Percentiles rank a stretch among this genome's conserved stretches.
Conservation (phyloP, 2,888 invertebrate species). For the Bombylius major region DNA sequence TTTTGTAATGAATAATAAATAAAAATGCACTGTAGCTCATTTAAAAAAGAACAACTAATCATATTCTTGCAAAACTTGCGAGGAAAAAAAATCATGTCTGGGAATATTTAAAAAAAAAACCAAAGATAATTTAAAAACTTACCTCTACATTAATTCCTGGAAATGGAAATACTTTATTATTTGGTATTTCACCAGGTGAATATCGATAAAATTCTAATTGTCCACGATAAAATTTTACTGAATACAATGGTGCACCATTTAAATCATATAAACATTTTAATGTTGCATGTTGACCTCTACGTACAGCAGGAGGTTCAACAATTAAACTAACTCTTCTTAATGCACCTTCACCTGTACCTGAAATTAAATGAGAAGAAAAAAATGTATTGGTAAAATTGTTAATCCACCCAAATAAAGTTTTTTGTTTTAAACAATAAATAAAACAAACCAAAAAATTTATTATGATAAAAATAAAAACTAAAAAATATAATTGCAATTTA, state of each 20-base stretch:
- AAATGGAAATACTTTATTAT: constrained; percentile 59
- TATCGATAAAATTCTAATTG: constrained; percentile 73
- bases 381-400: neutral
- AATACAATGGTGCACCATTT: constrained; percentile 62
- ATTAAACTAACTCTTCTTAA: constrained; percentile 58
- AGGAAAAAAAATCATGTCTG: no score
- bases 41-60: neutral
- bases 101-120: neutral
- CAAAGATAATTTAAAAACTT: constrained; percentile 38
- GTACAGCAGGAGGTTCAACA: constrained; percentile 56
- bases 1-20: neutral
- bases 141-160: constrained; percentile 71
- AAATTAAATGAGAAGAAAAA: constrained; percentile 10
- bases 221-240: constrained; percentile 81
- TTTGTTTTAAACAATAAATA: no score
- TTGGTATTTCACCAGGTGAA: constrained; percentile 60
- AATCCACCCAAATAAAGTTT: neutral
- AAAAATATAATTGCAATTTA: no score
- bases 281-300: constrained; percentile 53
- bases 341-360: constrained; percentile 46
- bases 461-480: no score
- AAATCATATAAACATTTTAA: constrained; percentile 65
- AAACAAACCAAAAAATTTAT: no score
- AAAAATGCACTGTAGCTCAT: no score
- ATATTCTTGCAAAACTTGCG: no score